Conservation (phyloP, 64 coral and sea anemone genomes). For the Stylophora pistillata region DNA sequence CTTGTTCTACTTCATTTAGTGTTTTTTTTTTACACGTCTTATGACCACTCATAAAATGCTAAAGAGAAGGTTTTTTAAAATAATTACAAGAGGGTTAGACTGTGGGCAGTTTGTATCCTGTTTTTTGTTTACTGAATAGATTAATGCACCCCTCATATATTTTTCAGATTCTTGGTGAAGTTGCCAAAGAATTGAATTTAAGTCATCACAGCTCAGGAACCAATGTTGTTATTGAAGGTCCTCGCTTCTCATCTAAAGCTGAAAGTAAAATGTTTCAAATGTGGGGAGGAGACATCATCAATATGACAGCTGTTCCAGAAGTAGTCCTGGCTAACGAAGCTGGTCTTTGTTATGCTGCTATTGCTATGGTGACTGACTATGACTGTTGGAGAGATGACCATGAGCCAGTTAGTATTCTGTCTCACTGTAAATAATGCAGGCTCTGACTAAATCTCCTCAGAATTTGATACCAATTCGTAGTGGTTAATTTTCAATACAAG, state of each 20-base stretch:
- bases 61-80: too few relatives aligned
- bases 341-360: constrained; percentile 86
- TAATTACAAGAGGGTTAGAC: too few relatives aligned
- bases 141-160: neutral
- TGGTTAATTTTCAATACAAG: too few relatives aligned
- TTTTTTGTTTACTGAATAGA: neutral
- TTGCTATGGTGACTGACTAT: constrained; percentile 98
- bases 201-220: constrained; percentile 69
- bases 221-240: constrained; percentile 86
- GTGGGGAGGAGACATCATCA: constrained; percentile 97
- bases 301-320: constrained; percentile 93
- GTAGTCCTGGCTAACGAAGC: constrained; percentile 90
- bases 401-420: constrained; percentile 63
- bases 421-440: neutral
- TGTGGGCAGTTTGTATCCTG: neutral
- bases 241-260: constrained; percentile 91
- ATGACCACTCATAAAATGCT: too few relatives aligned
- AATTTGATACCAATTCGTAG: too few relatives aligned
- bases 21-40: too few relatives aligned
- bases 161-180: constrained; percentile 79
- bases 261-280: constrained; percentile 96
- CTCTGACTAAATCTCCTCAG: too few relatives aligned
- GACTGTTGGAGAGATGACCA: constrained; percentile 91
- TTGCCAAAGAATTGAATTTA: constrained; percentile 66
- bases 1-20: too few relatives aligned